Evolutionary conservation across 2,888 invertebrate species (phyloP), one percentile per base, ranked within the genome.

Genomic region (Cheilosia vulpina): DNA sequence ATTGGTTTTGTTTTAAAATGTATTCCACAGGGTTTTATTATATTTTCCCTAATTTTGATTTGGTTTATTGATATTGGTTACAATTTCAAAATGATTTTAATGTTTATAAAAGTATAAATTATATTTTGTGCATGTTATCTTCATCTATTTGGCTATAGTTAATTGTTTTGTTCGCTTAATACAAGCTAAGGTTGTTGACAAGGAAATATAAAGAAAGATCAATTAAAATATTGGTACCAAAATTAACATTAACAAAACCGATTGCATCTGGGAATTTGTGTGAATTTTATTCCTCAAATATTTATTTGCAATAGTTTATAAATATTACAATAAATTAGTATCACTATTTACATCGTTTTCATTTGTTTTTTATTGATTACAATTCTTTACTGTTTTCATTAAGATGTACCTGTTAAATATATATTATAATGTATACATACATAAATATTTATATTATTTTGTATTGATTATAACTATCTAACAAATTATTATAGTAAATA

Each of bases 401-500:
- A n/a, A 53, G 21, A 73, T 43, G 43, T 55, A 55, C 63, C 57
- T 24, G 5, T 24, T 21, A 24, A 24, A 72, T 66, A 68, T 76
- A 81, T 65, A 21, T 55, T 45, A 69, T 71, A 53, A 60, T 76
- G 75, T 81, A 53, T 73, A 63, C 68, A 71, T 72, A 78, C 58
- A 87, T 71, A 79, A 62, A 75, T 80, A 76, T 66, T 80, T 76
- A 73, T 31, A 66, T 80, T 85, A 71, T 69, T 17, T 80, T 79
- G 45, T 73, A 47, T 76, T 65, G 41, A 78, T 87, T 78, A 78
- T 78, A 82, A 87, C 87, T 87, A 87, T 87, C 87, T 87, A 87
- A 87, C 82, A 87, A 87, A 87, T 79, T 72, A 72, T 78, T 73
- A 73, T 76, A 85, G 66, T 85, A 85, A 85, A 85, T 80, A 85